These are phyloP conservation scores for Caerostris darwini DNA, from an alignment of 1,140 invertebrate genomes.

Conservation along the genomic window DNA sequence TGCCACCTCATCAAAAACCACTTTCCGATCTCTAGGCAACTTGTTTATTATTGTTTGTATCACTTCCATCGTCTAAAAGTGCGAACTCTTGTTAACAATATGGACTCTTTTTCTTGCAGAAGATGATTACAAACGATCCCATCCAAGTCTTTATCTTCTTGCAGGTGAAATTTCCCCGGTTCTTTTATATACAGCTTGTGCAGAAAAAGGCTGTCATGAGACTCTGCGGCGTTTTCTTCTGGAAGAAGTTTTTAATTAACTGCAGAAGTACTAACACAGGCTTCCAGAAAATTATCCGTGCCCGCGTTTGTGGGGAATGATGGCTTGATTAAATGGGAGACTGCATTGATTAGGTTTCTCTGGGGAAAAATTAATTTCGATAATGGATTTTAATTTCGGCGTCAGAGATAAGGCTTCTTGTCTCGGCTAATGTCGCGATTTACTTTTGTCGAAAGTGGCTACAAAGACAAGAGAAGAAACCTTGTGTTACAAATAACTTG, in stretches of 20 bases:
- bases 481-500: constrained; percentile 19
- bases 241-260: constrained; percentile 7
- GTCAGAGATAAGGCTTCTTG: neutral
- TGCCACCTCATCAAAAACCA: constrained; percentile 4
- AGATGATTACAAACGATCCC: neutral
- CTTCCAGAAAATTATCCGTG: neutral
- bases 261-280: neutral
- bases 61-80: neutral
- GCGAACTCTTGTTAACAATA: neutral
- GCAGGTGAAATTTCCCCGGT: neutral
- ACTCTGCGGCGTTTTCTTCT: neutral
- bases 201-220: neutral
- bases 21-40: neutral
- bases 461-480: neutral
- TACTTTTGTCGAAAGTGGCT: neutral
- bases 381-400: constrained; percentile 18
- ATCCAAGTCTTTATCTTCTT: neutral
- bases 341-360: neutral
- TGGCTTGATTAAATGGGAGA: constrained; percentile 9
- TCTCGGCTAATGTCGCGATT: neutral
- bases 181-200: neutral
- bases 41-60: constrained; percentile 3
- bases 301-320: neutral
- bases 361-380: constrained; percentile 12
- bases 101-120: neutral